A percentile compares a stretch with the other conserved stretches of the same genome.
phyloP scores from a whole-genome alignment of 2,888 invertebrate species.

The Synergus gifuensis region DNA sequence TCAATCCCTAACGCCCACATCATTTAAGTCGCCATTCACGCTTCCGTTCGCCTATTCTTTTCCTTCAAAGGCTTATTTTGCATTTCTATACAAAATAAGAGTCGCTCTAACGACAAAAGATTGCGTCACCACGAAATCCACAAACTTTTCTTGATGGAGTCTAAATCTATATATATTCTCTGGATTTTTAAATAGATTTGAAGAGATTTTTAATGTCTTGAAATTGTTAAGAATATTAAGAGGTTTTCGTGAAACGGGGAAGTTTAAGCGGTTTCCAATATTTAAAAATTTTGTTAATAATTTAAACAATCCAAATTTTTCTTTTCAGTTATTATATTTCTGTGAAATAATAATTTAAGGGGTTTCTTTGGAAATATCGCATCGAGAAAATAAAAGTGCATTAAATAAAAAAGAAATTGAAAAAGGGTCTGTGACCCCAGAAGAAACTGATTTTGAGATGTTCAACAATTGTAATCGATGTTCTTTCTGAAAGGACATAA shows the following conservation, averaged over 20 bases:
- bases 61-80: conserved; percentile 48
- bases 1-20: conserved; percentile 64
- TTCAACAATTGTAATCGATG: background rate
- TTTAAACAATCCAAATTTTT: no score
- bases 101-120: conserved; percentile 38
- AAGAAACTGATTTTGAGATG: background rate
- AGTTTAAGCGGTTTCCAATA: no score
- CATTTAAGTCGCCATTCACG: conserved; percentile 69
- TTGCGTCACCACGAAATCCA: conserved; percentile 30
- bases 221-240: no score
- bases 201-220: no score
- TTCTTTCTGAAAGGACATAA: background rate
- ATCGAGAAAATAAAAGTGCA: no score
- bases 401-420: background rate
- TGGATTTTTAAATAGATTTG: no score
- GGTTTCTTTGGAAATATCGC: no score
- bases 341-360: no score
- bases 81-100: conserved; percentile 44
- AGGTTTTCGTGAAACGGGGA: no score
- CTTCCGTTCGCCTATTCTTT: conserved; percentile 59
- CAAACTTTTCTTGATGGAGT: conserved; percentile 13
- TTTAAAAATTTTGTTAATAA: no score
- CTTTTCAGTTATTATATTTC: no score
- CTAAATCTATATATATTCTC: background rate
- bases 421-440: background rate